Base-by-base conservation (phyloP, 2,888 invertebrate species). In the Cheilosia grossa region DNA sequence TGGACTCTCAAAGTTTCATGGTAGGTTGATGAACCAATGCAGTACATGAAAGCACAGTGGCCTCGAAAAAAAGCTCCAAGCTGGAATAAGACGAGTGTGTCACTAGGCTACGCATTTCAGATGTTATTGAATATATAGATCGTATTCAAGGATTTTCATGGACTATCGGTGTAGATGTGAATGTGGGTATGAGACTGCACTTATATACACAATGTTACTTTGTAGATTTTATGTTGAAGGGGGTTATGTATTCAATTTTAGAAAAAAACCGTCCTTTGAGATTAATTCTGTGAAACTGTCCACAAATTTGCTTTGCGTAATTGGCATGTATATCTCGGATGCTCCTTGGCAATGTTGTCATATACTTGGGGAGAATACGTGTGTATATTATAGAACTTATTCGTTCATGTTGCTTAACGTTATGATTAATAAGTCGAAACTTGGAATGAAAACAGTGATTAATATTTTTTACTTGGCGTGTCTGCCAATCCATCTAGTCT, bases 1-100 rank as follows among this genome's bases (percentile, higher is more conserved):
- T 89, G 89, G 88, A 88, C 88, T 89, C 85, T 87, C 87, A 87
- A 83, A 83, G 88, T 88, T 88, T 82, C 88, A 88, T 87, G 87
- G 87, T 87, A 88, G 85, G 85, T 85, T 85, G 80, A 70, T 81
- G 85, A 85, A 81, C 85, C 64, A 21, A 44, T 59, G 53, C 47
- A 47, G 49, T 63, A 85, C 42, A 85, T 75, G 37, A 81, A 85
- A 85, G 85, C 85, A 75, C 85, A 42, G 49, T 81, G 74, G 85
- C 75, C 75, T 85, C 81, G 85, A 81, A 81, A 85, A 27, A 74
- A 85, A 85, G 81, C 81, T 81, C 47, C 49, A 37, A 51, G 49
- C 40, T 44, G 40, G 40, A 70, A 70, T 61, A 75, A 63, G 53
- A 69, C 37, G 17, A 37, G 30, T 70, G 61, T 75, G 61, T 72